Base-by-base conservation (phyloP, 2,888 invertebrate species). In the Agrotis ipsilon region DNA sequence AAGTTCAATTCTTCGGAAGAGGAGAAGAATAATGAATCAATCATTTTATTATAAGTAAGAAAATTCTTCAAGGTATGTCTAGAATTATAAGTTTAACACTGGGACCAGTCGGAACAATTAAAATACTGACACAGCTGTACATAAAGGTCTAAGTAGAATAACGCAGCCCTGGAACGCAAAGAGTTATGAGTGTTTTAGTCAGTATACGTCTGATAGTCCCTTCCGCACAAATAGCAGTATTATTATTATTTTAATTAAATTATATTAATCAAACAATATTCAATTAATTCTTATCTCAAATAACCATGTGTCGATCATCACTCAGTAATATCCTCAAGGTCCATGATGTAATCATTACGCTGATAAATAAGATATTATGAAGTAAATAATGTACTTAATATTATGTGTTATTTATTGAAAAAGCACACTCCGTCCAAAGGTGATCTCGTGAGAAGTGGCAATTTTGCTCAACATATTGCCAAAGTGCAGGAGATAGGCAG, bases 401-500 rank as follows among this genome's bases (percentile, higher is more conserved):
- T 45, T 39, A 14, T 9, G 67, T 55, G 14, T 46, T 32, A 32
- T 68, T 51, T 13, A 57, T 57, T 19, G 58, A 43, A 62, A 5
- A 32, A n/a, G 13, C 0, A 24, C n/a, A 68, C 60, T 51, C 58
- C 61, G 63, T 65, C 27, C 64, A 52, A 27, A 24, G 49, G 63
- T 66, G 75, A 72, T 78, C 45, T 81, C 68, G 69, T 81, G 72
- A 68, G 61, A 58, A 62, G 64, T 45, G 21, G 71, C 24, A 70
- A 67, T 78, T 72, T 62, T 54, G 58, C 19, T 11, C 21, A 51
- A n/a, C 32, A 5, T 62, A 57, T 65, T 24, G 59, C 18, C 63
- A 57, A 3, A 43, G 19, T 43, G 13, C 14, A 57, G 4, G 27
- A 19, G 6, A 9, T 7, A 14, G 1, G 14, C 49, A 63, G 60